A percentile compares a stretch with the other conserved stretches of the same genome.
These are phyloP conservation scores for Macaria notata DNA, from an alignment of 2,888 invertebrate species.

Conservation along the genomic window DNA sequence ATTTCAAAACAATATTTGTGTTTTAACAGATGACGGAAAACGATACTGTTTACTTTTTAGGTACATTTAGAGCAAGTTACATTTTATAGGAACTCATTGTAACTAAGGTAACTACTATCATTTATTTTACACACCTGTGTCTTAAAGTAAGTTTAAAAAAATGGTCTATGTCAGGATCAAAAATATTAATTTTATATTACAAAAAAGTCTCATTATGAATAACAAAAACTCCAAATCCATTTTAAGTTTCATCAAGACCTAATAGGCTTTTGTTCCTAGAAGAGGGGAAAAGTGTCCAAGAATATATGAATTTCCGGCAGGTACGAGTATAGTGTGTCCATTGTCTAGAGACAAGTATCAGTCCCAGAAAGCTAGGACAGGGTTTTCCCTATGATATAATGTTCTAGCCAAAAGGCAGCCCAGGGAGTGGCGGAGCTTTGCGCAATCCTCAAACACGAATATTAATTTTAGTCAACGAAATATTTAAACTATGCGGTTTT, in stretches of 20 bases:
- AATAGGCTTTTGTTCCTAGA: too few relatives aligned
- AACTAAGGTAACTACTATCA: background rate
- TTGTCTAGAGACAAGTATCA: background rate
- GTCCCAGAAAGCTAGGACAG: constrained; percentile 13
- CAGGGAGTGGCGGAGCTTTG: constrained; percentile 28
- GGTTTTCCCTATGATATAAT: constrained; percentile 40
- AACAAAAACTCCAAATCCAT: background rate
- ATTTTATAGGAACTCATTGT: background rate
- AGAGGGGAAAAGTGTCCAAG: constrained; percentile 3
- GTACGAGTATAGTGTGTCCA: background rate
- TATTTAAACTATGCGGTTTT: constrained; percentile 24
- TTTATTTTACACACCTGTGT: too few relatives aligned
- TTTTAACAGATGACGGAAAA: too few relatives aligned
- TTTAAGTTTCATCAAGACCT: too few relatives aligned
- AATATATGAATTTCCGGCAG: constrained; percentile 10
- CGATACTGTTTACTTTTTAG: too few relatives aligned
- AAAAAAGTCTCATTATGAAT: background rate
- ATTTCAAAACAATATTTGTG: too few relatives aligned
- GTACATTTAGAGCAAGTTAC: background rate
- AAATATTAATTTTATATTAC: too few relatives aligned
- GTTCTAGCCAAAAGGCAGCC: constrained; percentile 24
- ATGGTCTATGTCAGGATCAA: too few relatives aligned
- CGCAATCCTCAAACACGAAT: constrained; percentile 38
- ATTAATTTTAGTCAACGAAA: constrained; percentile 34
- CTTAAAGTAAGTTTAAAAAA: too few relatives aligned